These are phyloP conservation scores for Seriola rivoliana DNA, from an alignment of 2,113 vertebrate genomes.

Conservation along the genomic window DNA sequence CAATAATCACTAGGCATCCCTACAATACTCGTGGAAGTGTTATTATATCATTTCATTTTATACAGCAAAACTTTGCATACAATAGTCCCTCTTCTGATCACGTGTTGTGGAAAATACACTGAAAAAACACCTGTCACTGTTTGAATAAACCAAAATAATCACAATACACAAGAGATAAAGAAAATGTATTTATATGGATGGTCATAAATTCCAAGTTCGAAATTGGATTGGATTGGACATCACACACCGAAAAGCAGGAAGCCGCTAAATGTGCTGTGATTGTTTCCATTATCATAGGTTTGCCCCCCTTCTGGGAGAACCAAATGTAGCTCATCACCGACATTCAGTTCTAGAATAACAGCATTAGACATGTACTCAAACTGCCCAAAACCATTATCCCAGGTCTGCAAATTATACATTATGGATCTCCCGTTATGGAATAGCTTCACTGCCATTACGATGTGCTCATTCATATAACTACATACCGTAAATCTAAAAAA, in stretches of 20 bases:
- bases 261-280: constrained; percentile 11
- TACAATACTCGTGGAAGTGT: neutral
- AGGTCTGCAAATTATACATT: neutral
- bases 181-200: neutral
- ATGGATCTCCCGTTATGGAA: neutral
- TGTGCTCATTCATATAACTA: neutral
- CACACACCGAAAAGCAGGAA: constrained; percentile 19
- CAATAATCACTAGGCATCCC: neutral
- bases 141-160: neutral
- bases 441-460: neutral
- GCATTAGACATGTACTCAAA: neutral
- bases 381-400: neutral
- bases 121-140: neutral
- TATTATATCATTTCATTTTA: neutral
- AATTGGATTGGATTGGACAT: neutral
- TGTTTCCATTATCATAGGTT: neutral
- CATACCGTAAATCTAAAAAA: constrained; percentile 11
- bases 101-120: neutral
- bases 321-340: neutral
- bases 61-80: neutral
- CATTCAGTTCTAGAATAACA: neutral
- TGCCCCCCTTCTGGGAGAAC: no score
- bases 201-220: neutral
- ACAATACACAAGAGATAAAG: neutral
- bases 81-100: neutral